Evolutionary conservation across 92 coral and sea anemone genomes (phyloP).

Genomic region (Paragorgia papillata): DNA sequence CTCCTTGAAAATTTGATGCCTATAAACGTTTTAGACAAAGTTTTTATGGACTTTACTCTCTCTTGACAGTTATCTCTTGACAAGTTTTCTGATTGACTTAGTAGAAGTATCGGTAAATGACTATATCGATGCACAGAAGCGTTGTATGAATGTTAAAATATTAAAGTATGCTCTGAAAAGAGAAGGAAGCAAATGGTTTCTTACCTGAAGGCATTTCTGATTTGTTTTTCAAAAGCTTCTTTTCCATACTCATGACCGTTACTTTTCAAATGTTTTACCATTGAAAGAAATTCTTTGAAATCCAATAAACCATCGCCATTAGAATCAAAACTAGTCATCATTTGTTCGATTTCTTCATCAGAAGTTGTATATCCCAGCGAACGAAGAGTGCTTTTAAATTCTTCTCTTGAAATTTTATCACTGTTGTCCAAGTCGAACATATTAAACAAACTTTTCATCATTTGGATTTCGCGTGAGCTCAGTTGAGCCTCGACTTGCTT

Average conservation of each 20-base stretch:
- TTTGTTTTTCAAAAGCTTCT: slow-evolving; percentile 23
- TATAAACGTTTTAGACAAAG: too few relatives aligned
- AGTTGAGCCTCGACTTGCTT: neutral
- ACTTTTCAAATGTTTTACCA: slow-evolving; percentile 29
- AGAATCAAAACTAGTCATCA: slow-evolving; percentile 4
- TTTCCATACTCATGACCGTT: slow-evolving; percentile 17
- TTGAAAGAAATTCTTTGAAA: neutral
- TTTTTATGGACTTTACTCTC: too few relatives aligned
- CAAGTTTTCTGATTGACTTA: too few relatives aligned
- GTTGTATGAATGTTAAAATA: too few relatives aligned
- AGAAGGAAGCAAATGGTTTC: too few relatives aligned
- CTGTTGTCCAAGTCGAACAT: slow-evolving; percentile 11
- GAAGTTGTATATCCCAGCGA: slow-evolving; percentile 14
- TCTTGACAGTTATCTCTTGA: too few relatives aligned
- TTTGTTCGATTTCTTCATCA: neutral
- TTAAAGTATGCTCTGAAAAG: too few relatives aligned
- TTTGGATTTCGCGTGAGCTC: neutral
- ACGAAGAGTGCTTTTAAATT: slow-evolving; percentile 1
- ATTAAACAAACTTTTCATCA: slow-evolving; percentile 1
- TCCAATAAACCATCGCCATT: slow-evolving; percentile 31
- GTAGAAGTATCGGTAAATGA: too few relatives aligned
- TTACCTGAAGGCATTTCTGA: slow-evolving; percentile 29
- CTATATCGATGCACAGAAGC: too few relatives aligned
- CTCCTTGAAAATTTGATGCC: too few relatives aligned
- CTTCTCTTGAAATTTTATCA: slow-evolving; percentile 4